Evolutionary conservation across 2,113 vertebrate species (phyloP).

Genomic region (Buteo buteo): DNA sequence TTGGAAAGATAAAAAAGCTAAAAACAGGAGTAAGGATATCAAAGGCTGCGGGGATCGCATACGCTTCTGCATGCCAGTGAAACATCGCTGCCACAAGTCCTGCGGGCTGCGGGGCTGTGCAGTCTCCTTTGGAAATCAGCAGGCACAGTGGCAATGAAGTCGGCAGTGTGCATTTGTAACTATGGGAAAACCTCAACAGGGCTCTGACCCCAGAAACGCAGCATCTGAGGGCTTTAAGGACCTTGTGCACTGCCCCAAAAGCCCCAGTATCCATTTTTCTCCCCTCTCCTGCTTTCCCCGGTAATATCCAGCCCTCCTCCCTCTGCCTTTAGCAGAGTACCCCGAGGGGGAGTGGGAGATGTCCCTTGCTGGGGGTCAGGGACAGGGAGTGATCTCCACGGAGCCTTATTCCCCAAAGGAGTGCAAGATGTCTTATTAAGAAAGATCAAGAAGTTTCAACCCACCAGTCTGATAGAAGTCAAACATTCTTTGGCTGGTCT

Average conservation of each 20-base stretch:
- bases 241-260: background rate
- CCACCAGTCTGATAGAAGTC: background rate
- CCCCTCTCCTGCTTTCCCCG: fast-evolving
- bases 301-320: background rate
- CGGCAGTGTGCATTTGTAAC: background rate
- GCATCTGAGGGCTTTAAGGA: background rate
- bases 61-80: background rate
- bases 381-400: background rate
- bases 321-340: background rate
- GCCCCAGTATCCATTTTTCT: background rate
- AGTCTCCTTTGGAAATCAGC: background rate
- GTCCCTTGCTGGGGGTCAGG: background rate
- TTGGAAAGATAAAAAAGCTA: background rate
- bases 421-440: background rate
- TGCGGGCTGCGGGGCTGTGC: background rate
- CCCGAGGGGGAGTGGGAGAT: background rate
- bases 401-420: background rate
- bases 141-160: background rate
- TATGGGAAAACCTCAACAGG: background rate
- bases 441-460: background rate
- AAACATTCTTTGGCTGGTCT: background rate
- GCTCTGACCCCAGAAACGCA: background rate
- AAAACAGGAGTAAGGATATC: background rate
- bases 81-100: background rate
- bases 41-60: background rate